These are phyloP conservation scores for Gonioctena quinquepunctata DNA, from an alignment of 1,140 invertebrate species.

Conservation along the genomic window DNA sequence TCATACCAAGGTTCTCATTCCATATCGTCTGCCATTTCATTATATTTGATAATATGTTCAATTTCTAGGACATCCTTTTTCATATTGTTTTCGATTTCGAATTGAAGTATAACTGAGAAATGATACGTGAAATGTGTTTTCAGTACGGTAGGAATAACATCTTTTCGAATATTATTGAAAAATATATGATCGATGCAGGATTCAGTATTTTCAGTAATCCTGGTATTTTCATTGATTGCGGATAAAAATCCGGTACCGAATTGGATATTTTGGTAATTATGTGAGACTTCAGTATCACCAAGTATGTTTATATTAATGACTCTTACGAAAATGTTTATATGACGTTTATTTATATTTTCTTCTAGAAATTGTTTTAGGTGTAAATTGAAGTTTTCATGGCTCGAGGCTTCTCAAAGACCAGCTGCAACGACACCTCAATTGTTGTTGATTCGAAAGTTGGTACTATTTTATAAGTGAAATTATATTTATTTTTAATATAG, in stretches of 20 bases:
- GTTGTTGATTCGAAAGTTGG: background rate
- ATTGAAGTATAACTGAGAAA: background rate
- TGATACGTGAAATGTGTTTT: background rate
- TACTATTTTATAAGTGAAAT: background rate
- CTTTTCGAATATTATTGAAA: background rate
- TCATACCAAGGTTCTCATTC: too few relatives aligned
- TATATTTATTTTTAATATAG: background rate
- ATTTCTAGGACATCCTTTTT: too few relatives aligned
- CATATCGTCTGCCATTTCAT: too few relatives aligned
- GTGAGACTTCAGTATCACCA: background rate
- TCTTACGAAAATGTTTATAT: background rate
- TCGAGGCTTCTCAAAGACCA: too few relatives aligned
- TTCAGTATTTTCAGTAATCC: background rate
- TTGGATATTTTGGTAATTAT: background rate
- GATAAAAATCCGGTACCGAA: background rate
- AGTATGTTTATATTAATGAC: background rate
- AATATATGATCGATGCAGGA: background rate
- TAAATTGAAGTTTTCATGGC: background rate
- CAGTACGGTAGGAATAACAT: background rate
- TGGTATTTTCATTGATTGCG: background rate
- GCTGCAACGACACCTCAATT: background rate
- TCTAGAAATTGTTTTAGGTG: too few relatives aligned
- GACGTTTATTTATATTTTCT: background rate
- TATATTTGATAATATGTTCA: too few relatives aligned
- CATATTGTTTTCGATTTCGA: too few relatives aligned